These are phyloP conservation scores for Eilema caniola DNA, from an alignment of 2,888 invertebrate species.

Conservation along the genomic window DNA sequence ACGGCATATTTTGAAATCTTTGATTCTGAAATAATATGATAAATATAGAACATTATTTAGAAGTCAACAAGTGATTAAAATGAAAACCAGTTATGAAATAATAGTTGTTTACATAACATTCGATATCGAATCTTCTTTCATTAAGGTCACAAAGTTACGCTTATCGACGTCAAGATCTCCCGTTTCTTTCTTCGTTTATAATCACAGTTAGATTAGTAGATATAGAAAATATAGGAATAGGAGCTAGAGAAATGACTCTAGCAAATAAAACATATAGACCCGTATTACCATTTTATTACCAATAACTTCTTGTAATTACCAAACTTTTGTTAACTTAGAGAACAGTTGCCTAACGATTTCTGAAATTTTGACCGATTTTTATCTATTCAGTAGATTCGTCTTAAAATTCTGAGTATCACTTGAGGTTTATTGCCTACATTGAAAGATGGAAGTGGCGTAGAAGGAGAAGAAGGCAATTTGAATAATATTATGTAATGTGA, in stretches of 20 bases:
- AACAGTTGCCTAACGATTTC: too few species aligned
- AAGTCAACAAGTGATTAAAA: conserved; percentile 20
- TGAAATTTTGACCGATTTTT: too few species aligned
- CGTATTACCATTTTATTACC: too few species aligned
- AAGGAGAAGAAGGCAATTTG: too few species aligned
- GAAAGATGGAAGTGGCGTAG: too few species aligned
- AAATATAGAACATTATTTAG: conserved; percentile 6
- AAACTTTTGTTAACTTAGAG: too few species aligned
- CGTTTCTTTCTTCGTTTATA: not conserved
- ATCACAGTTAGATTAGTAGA: not conserved
- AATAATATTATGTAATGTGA: too few species aligned
- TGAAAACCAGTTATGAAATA: conserved; percentile 2
- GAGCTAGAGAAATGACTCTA: not conserved
- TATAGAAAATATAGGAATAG: too few species aligned
- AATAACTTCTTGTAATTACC: too few species aligned
- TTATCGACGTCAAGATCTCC: not conserved
- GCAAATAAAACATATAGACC: not conserved
- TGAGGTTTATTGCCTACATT: too few species aligned
- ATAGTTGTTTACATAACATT: conserved; percentile 5
- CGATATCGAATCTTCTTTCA: not conserved
- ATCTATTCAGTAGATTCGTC: too few species aligned
- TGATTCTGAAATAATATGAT: conserved; percentile 19
- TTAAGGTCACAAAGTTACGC: not conserved
- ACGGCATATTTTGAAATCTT: conserved; percentile 16
- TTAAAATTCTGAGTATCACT: too few species aligned